These are phyloP conservation scores for Herpetotheres cachinnans DNA, from an alignment of 2,113 vertebrate species.

Conservation along the genomic window DNA sequence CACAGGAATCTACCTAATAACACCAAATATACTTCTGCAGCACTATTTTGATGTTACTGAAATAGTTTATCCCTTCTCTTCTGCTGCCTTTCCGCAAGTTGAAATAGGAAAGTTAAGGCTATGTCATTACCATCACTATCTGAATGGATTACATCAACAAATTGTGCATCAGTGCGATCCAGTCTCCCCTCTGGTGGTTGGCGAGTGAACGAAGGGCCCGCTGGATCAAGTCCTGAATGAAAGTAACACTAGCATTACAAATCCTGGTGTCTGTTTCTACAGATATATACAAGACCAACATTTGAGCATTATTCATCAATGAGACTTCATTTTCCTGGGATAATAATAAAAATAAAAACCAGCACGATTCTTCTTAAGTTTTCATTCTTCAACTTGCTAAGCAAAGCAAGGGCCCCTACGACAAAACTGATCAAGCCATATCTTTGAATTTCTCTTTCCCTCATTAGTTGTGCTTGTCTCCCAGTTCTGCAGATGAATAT, in stretches of 20 bases:
- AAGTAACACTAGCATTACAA: background rate
- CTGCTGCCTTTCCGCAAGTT: background rate
- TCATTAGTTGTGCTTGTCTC: background rate
- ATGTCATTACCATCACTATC: conserved; percentile 83
- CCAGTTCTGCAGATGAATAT: background rate
- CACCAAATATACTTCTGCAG: background rate
- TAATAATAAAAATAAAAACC: background rate
- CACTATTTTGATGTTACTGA: background rate
- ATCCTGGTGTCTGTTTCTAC: background rate
- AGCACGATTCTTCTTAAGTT: background rate
- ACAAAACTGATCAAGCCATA: background rate
- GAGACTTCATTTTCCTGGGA: background rate
- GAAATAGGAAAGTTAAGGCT: background rate
- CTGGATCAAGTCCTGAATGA: conserved; percentile 88
- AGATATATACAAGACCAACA: background rate
- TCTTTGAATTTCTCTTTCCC: background rate
- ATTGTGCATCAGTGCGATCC: conserved; percentile 85
- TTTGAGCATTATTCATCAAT: background rate
- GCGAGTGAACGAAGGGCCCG: conserved; percentile 86
- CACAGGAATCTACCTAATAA: background rate
- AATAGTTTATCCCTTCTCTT: background rate
- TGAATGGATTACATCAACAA: conserved; percentile 94
- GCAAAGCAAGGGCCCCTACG: background rate
- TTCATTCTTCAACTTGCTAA: background rate
- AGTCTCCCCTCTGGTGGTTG: conserved; percentile 74